These are phyloP conservation scores for Trogon surrucura DNA, from an alignment of 2,113 vertebrate genomes.

Conservation along the genomic window DNA sequence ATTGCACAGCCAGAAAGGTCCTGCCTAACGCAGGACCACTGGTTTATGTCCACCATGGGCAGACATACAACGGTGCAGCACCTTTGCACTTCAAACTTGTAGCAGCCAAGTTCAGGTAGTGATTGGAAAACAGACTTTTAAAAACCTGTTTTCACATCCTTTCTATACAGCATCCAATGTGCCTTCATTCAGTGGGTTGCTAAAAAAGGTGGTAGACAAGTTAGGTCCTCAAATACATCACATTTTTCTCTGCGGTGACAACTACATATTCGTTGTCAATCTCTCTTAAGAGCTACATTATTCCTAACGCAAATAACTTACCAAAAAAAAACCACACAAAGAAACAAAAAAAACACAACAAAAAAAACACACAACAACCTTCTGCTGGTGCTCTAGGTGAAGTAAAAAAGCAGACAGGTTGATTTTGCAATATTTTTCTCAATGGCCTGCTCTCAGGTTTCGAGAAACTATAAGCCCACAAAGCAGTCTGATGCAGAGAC, in stretches of 20 bases:
- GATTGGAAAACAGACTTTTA: not conserved
- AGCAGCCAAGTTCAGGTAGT: not conserved
- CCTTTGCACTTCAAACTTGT: not conserved
- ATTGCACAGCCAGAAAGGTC: not conserved
- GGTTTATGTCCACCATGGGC: not conserved
- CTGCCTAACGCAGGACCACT: not conserved
- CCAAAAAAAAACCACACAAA: not conserved
- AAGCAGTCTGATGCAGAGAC: not conserved
- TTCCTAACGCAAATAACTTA: not conserved
- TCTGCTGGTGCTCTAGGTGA: not conserved
- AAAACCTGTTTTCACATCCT: not conserved
- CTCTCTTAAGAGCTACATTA: not conserved
- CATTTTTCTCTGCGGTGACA: not conserved
- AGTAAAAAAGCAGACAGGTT: not conserved
- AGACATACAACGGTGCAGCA: accelerated
- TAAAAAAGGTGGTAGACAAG: not conserved
- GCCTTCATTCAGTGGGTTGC: not conserved
- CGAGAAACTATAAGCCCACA: not conserved
- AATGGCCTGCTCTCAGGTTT: not conserved
- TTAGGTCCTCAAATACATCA: not conserved
- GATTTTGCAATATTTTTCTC: not conserved
- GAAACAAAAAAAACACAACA: too few relatives aligned
- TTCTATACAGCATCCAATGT: not conserved
- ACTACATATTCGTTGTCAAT: not conserved
- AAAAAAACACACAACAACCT: too few relatives aligned